phyloP scores from a whole-genome alignment of 2,888 invertebrate species.

The Trypoxylon attenuatum region DNA sequence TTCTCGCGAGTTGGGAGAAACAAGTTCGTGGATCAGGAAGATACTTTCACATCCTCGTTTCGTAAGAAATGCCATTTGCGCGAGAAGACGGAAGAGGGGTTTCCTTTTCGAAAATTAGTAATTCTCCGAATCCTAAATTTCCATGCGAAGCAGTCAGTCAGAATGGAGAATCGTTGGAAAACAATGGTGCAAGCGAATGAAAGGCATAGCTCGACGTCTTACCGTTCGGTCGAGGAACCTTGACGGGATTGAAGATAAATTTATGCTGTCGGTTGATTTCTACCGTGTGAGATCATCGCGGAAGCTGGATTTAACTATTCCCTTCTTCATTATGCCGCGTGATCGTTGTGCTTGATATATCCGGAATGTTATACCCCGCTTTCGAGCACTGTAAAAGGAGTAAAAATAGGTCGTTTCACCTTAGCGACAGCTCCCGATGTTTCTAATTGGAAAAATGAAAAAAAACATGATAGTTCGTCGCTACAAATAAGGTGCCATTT shows the following conservation, averaged over 20 bases:
- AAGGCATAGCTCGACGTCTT: background rate
- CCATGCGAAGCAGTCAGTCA: background rate
- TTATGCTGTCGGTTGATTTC: slow-evolving; percentile 21
- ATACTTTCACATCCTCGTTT: too few species aligned
- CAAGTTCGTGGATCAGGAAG: too few species aligned
- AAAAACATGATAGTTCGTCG: too few species aligned
- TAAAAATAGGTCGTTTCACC: too few species aligned
- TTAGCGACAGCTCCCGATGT: too few species aligned
- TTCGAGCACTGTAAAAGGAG: too few species aligned
- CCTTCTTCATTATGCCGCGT: slow-evolving; percentile 24
- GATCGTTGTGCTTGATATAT: slow-evolving; percentile 16
- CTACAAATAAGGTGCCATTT: too few species aligned
- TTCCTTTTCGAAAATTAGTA: background rate
- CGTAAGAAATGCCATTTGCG: too few species aligned
- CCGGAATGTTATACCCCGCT: too few species aligned
- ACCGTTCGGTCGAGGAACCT: slow-evolving; percentile 9
- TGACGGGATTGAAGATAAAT: slow-evolving; percentile 22
- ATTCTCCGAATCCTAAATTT: background rate
- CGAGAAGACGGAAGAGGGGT: too few species aligned
- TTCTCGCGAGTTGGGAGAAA: too few species aligned
- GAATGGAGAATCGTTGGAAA: background rate
- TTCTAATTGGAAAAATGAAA: too few species aligned
- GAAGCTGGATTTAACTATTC: slow-evolving; percentile 29
- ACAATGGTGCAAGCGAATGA: background rate
- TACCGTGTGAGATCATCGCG: slow-evolving; percentile 37